Evolutionary conservation across 2,113 vertebrate genomes (phyloP).

Genomic region (Willisornis vidua): DNA sequence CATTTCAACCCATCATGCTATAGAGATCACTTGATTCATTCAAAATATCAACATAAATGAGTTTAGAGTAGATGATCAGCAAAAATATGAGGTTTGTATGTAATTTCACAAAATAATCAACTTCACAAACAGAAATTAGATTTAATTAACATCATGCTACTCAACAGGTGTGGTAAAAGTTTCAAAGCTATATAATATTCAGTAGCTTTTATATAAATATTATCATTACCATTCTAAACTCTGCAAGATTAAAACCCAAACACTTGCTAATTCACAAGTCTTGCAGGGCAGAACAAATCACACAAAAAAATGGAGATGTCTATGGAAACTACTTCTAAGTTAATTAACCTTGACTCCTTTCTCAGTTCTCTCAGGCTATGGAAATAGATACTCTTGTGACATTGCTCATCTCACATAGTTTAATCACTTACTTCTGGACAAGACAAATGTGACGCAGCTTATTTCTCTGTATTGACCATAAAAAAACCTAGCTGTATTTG

Average conservation of each 20-base stretch:
- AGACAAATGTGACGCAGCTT: neutral
- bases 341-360: neutral
- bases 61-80: neutral
- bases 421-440: neutral
- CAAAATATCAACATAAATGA: neutral
- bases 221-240: neutral
- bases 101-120: constrained; percentile 34
- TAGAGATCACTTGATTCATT: neutral
- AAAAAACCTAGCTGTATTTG: neutral
- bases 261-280: neutral
- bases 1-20: neutral
- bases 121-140: neutral
- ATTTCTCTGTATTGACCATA: neutral
- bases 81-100: neutral
- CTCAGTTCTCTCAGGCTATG: neutral
- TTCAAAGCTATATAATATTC: neutral
- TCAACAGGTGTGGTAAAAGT: neutral
- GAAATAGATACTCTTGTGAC: neutral
- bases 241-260: neutral
- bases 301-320: neutral
- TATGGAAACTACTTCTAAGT: neutral
- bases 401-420: neutral
- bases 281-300: neutral
- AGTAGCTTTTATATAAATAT: neutral
- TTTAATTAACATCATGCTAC: neutral